These are phyloP conservation scores for Periophthalmus magnuspinnatus DNA, from an alignment of 2,797 vertebrate species.

Conservation along the genomic window DNA sequence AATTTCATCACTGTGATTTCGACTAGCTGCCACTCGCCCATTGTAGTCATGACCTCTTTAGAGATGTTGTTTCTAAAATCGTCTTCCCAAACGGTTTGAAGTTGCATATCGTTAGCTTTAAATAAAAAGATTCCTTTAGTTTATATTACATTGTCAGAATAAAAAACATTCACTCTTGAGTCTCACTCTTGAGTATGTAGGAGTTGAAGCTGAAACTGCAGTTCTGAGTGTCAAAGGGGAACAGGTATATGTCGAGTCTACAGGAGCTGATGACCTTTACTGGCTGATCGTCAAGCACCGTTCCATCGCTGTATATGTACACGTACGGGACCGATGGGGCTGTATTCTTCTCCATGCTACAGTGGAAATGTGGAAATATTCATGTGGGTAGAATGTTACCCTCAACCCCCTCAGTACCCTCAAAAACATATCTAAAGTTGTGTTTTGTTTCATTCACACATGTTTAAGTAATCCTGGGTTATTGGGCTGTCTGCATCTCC, in stretches of 20 bases:
- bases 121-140: not conserved
- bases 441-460: no score
- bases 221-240: constrained; percentile 77
- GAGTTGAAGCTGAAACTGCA: constrained; percentile 66
- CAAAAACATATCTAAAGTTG: no score
- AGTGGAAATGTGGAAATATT: not conserved
- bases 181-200: constrained; percentile 44
- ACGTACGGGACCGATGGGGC: constrained; percentile 62
- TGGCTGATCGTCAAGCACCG: constrained; percentile 55
- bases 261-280: constrained; percentile 71
- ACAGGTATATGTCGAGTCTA: constrained; percentile 67
- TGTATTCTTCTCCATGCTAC: constrained; percentile 70
- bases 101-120: constrained; percentile 50
- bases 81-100: not conserved
- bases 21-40: constrained; percentile 72
- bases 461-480: no score
- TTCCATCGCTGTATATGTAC: constrained; percentile 58
- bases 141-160: not conserved
- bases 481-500: no score
- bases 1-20: constrained; percentile 37
- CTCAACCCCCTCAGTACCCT: no score
- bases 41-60: constrained; percentile 45
- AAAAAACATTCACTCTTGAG: not conserved
- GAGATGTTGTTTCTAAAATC: constrained; percentile 41
- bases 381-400: no score